Evolutionary conservation across 2,113 vertebrate genomes (phyloP), one percentile per base, ranked within the genome.

Genomic region (Limanda limanda): DNA sequence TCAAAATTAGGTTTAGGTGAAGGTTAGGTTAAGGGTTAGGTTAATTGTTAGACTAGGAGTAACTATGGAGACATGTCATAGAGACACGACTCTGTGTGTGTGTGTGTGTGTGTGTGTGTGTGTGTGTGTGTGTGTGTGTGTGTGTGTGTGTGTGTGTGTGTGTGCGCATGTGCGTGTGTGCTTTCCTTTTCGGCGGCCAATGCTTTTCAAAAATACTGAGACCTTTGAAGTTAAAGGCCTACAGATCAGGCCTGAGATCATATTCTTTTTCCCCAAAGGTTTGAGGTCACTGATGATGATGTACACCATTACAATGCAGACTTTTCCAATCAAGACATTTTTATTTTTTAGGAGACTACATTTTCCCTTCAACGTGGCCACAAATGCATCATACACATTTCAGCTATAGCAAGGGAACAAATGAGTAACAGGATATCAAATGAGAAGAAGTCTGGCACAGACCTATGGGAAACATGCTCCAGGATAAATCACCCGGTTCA

Each of bases 301-400:
- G 57, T 74, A 74, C 66, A 58, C 64, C 79, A 57, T 86, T 85
- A 84, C 71, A 81, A 82, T 76, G 77, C 66, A 75, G 79, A 91
- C 77, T 91, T 92, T 89, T 37, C 91, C 87, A 74, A 88, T 82
- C 63, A 62, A 73, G 52, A 74, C 57, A 66, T 47, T 67, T 52
- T 18, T 11, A 54, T 57, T 82, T 79, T 71, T 79, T 73, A 31
- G 79, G 54, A 58, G 31, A 75, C 68, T 60, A 65, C 8, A 65
- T 79, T 90, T 92, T 92, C 76, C 76, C 78, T 71, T 56, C 72
- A 5, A 3, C 64, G 64, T n/a, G 47, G 76, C 82, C 80, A 85
- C 77, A 86, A 80, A 84, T 42, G 76, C 68, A 71, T 81, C 20
- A 45, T 66, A 70, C 85, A 88, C 74, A 77, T 77, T 81, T 81